Conservation (phyloP, 2,113 vertebrate species). For the Sinocyclocheilus anophthalmus region DNA sequence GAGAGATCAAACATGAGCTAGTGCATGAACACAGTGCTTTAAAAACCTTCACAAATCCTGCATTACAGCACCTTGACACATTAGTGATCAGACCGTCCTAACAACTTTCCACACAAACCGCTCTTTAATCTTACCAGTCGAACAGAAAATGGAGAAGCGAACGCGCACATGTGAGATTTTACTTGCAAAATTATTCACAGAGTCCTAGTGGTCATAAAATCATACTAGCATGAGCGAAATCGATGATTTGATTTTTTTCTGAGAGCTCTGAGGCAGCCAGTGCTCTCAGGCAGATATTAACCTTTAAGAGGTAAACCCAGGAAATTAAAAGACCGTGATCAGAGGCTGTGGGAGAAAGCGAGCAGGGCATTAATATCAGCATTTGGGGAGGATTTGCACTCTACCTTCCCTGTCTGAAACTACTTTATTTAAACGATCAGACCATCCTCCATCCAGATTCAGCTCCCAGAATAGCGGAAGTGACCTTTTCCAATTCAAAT, state of each 20-base stretch:
- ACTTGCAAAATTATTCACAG: background rate
- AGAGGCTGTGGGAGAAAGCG: background rate
- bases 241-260: constrained; percentile 19
- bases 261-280: constrained; percentile 4
- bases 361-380: background rate
- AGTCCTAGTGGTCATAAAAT: background rate
- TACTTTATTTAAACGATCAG: constrained; percentile 1
- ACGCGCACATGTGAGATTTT: background rate
- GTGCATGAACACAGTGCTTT: constrained; percentile 6
- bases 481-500: constrained; percentile 21
- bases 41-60: constrained; percentile 27
- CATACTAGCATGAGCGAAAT: constrained; percentile 19
- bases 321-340: constrained; percentile 37
- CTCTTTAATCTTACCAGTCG: constrained; percentile 3
- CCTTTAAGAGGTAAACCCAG: constrained; percentile 37
- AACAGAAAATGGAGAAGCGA: background rate
- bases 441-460: constrained; percentile 9
- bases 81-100: background rate
- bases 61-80: constrained; percentile 8
- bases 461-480: background rate
- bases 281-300: constrained; percentile 16
- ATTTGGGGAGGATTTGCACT: constrained; percentile 9
- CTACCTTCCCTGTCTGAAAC: background rate
- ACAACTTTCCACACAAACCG: background rate
- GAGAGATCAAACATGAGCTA: constrained; percentile 42